Evolutionary conservation across 2,113 vertebrate genomes (phyloP).

Genomic region (Alligator sinensis): DNA sequence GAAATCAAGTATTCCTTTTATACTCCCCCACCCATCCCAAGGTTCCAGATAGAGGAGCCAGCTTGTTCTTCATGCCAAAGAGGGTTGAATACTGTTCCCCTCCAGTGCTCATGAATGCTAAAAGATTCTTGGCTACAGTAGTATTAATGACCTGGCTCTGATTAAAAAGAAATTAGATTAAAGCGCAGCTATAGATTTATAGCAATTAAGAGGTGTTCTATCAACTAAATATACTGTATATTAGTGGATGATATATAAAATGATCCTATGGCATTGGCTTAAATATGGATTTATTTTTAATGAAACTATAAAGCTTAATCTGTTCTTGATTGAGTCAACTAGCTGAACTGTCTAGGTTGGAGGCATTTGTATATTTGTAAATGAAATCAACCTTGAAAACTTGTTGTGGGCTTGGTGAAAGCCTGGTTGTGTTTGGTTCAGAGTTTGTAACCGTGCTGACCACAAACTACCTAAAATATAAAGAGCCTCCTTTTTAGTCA

Average conservation of each 20-base stretch:
- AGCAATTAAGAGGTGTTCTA: neutral
- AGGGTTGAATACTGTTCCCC: neutral
- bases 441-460: slow-evolving; percentile 77
- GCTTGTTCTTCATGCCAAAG: neutral
- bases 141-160: neutral
- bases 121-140: neutral
- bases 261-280: slow-evolving; percentile 18
- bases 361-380: slow-evolving; percentile 75
- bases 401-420: slow-evolving; percentile 82
- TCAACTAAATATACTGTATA: neutral
- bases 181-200: neutral
- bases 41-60: neutral
- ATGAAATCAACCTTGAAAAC: slow-evolving; percentile 78
- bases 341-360: slow-evolving; percentile 76
- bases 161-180: neutral
- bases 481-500: slow-evolving; percentile 42
- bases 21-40: neutral
- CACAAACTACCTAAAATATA: slow-evolving; percentile 77
- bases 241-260: neutral
- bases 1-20: neutral
- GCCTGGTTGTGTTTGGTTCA: slow-evolving; percentile 68
- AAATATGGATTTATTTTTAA: slow-evolving; percentile 57
- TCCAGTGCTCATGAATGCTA: neutral
- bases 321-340: slow-evolving; percentile 69
- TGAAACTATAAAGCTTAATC: slow-evolving; percentile 59